Evolutionary conservation across 2,797 vertebrate genomes (phyloP).

Genomic region (Enteromius treurensis): DNA sequence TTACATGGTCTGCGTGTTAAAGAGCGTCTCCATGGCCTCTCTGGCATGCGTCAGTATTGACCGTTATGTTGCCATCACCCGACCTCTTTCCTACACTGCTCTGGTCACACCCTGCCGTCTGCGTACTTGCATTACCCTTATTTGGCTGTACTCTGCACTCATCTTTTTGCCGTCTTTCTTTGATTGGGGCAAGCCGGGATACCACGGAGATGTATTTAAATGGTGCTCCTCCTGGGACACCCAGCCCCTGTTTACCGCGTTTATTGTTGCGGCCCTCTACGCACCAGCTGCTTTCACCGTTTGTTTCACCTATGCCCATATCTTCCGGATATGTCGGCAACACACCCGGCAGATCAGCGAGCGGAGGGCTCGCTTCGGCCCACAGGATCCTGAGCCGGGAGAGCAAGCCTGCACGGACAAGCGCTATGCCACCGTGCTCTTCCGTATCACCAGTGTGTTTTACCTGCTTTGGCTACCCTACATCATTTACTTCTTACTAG

Average conservation of each 20-base stretch:
- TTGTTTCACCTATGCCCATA: conserved; percentile 97
- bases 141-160: conserved; percentile 94
- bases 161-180: conserved; percentile 94
- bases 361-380: conserved; percentile 89
- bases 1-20: conserved; percentile 94
- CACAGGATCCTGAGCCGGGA: conserved; percentile 80
- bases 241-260: conserved; percentile 88
- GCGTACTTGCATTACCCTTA: conserved; percentile 88
- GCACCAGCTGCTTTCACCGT: conserved; percentile 91
- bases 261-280: conserved; percentile 92
- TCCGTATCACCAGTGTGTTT: conserved; percentile 98
- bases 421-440: conserved; percentile 94
- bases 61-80: conserved; percentile 95
- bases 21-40: conserved; percentile 96
- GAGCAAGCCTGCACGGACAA: conserved; percentile 88
- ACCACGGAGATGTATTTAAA: conserved; percentile 93
- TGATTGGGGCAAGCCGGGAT: conserved; percentile 97
- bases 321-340: conserved; percentile 97
- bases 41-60: conserved; percentile 96
- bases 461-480: conserved; percentile 98
- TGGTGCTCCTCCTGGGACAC: conserved; percentile 92
- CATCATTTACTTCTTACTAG: conserved; percentile 95
- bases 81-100: conserved; percentile 89
- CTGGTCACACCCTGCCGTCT: conserved; percentile 93
- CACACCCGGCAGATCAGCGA: conserved; percentile 96